Percentiles rank a stretch among this genome's conserved stretches.
Evolutionary conservation across 1,140 invertebrate species (phyloP).

Genomic region (Trypoxylus dichotomus): DNA sequence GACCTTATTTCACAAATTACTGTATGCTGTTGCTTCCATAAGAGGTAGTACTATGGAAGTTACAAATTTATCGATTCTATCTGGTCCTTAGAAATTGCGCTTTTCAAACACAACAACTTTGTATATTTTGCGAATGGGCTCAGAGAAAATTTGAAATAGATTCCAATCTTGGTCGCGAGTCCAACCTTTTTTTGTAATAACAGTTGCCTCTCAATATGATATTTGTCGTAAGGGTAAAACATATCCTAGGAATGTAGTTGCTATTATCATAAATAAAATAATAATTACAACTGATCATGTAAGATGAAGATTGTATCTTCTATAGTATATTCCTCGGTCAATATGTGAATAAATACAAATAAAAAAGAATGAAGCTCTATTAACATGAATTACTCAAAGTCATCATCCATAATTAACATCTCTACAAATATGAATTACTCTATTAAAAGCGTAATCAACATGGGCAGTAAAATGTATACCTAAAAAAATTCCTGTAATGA

Average conservation of each 20-base stretch:
- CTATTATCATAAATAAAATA: conserved; percentile 22
- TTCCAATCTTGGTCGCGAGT: no score
- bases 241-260: conserved; percentile 29
- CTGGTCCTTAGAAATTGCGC: no score
- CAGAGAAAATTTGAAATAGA: no score
- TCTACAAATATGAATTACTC: conserved; percentile 58
- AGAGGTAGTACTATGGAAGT: no score
- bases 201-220: conserved; percentile 30
- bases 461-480: no score
- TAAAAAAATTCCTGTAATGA: no score
- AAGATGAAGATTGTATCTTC: conserved; percentile 54
- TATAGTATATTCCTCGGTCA: conserved; percentile 61
- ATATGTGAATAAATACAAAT: conserved; percentile 58
- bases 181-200: conserved; percentile 32
- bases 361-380: conserved; percentile 61
- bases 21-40: no score
- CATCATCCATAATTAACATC: conserved; percentile 61
- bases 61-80: no score
- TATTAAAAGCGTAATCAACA: no score
- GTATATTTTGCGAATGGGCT: no score
- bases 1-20: no score
- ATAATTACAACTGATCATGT: conserved; percentile 16
- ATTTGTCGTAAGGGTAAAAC: conserved; percentile 31
- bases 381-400: conserved; percentile 60
- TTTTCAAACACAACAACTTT: no score